A percentile compares a stretch with the other conserved stretches of the same genome.
These are phyloP conservation scores for Acrobasis consociella DNA, from an alignment of 2,888 invertebrate genomes.

Conservation along the genomic window DNA sequence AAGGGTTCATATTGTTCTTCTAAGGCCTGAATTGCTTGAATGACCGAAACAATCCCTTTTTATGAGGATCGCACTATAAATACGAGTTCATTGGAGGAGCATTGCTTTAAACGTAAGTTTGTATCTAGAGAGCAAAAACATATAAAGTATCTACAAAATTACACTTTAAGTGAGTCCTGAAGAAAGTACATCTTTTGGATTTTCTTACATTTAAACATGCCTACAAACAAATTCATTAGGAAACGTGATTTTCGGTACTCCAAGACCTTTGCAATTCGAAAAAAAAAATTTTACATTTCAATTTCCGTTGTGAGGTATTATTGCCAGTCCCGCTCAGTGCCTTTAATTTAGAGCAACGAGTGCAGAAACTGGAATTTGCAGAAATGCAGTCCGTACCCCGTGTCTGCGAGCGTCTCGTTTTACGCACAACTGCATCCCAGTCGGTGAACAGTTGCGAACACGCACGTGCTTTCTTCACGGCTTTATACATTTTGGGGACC, in stretches of 20 bases:
- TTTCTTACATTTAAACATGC: no score
- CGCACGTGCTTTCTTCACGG: constrained; percentile 9
- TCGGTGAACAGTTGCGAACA: constrained; percentile 21
- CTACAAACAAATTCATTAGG: no score
- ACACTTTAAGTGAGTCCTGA: no score
- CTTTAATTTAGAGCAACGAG: constrained; percentile 15
- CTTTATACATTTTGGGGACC: no score
- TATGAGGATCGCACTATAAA: constrained; percentile 8
- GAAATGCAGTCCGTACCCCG: constrained; percentile 7
- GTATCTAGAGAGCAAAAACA: no score
- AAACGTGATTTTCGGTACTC: no score
- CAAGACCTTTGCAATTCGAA: no score
- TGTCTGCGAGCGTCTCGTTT: constrained; percentile 29
- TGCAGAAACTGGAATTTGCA: constrained; percentile 8
- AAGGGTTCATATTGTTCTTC: background rate
- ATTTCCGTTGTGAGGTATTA: background rate
- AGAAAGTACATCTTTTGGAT: no score
- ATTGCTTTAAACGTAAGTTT: no score
- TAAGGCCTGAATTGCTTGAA: constrained; percentile 1
- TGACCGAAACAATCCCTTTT: constrained; percentile 16
- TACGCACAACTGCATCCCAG: constrained; percentile 38
- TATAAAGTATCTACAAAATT: no score
- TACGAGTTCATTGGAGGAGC: constrained; percentile 5
- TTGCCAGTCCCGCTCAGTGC: background rate
- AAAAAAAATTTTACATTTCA: no score